Evolutionary conservation across 2,888 invertebrate species (phyloP), one percentile per base, ranked within the genome.

Genomic region (Drosophila buzzatii): DNA sequence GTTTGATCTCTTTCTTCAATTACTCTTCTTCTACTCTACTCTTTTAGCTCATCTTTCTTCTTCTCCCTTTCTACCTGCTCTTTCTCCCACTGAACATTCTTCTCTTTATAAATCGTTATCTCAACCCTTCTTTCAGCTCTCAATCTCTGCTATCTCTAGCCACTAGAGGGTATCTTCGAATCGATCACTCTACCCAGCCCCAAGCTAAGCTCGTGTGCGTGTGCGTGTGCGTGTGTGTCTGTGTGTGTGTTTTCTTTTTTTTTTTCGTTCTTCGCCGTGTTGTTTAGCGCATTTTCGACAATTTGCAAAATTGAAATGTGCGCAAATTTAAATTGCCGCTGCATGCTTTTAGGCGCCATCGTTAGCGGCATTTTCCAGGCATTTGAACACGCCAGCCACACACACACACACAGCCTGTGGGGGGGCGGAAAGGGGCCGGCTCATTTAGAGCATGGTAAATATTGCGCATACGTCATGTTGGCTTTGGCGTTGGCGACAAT

Each of bases 361-460:
- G 84, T 84, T 84, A 84, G 85, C 75, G 88, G 84, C 86, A 89
- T 85, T 85, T 85, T 89, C 89, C 86, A 89, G 81, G 81, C 79
- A 76, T 83, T 85, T 85, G 85, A 83, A 81, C 85, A 88, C 76
- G 81, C 70, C 73, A 78, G 39, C 33, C 49, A 53, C 60, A 61
- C 74, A 61, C 61, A 57, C 59, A 64, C 74, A 12, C 44, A 47
- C 55, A 41, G 20, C 18, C 41, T 6, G 20, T 23, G 14, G 2
- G 12, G 37, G 2, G 14, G 39, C 23, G 8, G 2, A 23, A 2
- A 10, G 9, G 18, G 44, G 20, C 18, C n/a, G 71, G 58, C 85
- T 85, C 80, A 87, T 87, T 85, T 88, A 66, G 77, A 82, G 72
- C 83, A 73, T 75, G 80, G 88, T 63, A 84, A 88, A 84, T 89